phyloP scores from a whole-genome alignment of 2,888 invertebrate species.

The Sisyra nigra region DNA sequence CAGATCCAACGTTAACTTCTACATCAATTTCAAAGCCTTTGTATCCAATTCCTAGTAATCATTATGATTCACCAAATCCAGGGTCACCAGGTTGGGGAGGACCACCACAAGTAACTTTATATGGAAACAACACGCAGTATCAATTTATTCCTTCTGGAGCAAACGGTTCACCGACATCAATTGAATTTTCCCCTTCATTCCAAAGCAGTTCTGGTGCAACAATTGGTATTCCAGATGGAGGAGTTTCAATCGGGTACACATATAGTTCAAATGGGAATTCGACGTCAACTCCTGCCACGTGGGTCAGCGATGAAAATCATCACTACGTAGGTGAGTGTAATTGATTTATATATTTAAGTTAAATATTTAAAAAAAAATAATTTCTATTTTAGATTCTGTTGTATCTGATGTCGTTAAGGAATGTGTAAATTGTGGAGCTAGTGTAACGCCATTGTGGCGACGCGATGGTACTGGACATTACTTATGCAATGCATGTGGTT shows the following conservation, averaged over 20 bases:
- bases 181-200: background rate
- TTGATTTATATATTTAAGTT: too few species aligned
- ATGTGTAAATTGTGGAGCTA: conserved; percentile 49
- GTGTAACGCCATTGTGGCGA: conserved; percentile 66
- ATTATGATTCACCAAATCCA: conserved; percentile 34
- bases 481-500: conserved; percentile 70
- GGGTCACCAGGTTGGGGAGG: conserved; percentile 29
- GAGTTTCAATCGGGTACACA: background rate
- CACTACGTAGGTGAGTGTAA: too few species aligned
- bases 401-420: conserved; percentile 44
- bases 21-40: conserved; percentile 29
- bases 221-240: background rate
- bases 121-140: conserved; percentile 33
- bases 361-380: background rate
- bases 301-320: background rate
- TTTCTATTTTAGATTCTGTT: background rate
- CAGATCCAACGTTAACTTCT: conserved; percentile 50
- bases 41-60: conserved; percentile 26
- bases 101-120: conserved; percentile 41
- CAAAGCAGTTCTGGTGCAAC: background rate
- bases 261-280: background rate
- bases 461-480: conserved; percentile 76
- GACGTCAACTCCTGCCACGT: background rate
- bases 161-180: conserved; percentile 12
- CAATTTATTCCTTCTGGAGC: conserved; percentile 24